Percentiles rank a stretch among this genome's conserved stretches.
These are phyloP conservation scores for Malaclemys terrapin DNA, from an alignment of 2,113 vertebrate genomes.

Conservation along the genomic window DNA sequence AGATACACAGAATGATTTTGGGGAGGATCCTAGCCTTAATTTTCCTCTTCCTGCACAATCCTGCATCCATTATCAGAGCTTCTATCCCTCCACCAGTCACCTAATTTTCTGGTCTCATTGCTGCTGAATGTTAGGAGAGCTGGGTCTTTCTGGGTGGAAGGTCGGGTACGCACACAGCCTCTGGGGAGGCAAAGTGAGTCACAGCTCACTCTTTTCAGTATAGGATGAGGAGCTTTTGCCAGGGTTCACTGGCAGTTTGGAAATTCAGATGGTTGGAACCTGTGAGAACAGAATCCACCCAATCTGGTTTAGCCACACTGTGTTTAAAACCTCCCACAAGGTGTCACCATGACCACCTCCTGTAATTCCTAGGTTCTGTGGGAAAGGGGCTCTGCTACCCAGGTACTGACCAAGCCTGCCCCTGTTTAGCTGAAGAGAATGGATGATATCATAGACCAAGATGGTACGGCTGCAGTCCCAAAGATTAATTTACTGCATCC, in stretches of 20 bases:
- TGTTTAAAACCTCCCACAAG: not conserved
- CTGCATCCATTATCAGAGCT: not conserved
- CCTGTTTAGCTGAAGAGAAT: not conserved
- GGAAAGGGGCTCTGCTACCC: not conserved
- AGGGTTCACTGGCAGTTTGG: not conserved
- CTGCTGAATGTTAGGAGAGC: not conserved
- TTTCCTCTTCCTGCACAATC: not conserved
- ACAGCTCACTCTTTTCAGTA: not conserved
- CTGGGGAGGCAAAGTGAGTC: not conserved
- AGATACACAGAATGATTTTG: not conserved
- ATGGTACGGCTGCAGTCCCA: not conserved
- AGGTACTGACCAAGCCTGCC: not conserved
- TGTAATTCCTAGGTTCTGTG: not conserved
- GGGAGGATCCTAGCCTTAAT: not conserved
- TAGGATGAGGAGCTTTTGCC: not conserved
- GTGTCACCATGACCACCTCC: not conserved
- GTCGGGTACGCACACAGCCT: not conserved
- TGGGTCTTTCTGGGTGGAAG: not conserved
- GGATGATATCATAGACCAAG: not conserved
- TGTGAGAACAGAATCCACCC: not conserved
- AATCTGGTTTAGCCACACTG: not conserved
- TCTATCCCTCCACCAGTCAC: not conserved
- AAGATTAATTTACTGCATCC: slow-evolving; percentile 17
- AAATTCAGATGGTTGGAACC: not conserved
- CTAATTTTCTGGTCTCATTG: not conserved